Evolutionary conservation across 2,888 invertebrate genomes (phyloP).

Genomic region (Cheiracanthium punctorium): DNA sequence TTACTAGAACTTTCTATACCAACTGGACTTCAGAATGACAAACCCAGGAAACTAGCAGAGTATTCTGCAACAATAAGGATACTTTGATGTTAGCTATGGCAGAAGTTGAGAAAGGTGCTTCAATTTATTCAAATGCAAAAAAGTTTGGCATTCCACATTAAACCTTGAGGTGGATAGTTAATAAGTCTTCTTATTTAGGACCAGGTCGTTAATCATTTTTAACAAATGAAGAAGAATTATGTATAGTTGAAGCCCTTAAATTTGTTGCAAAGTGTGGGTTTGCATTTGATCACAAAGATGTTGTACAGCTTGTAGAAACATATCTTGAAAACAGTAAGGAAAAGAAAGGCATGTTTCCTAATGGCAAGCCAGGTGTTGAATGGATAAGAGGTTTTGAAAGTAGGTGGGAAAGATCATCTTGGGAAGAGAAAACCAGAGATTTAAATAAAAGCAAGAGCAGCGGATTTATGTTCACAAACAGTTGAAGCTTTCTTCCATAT

Average conservation of each 20-base stretch:
- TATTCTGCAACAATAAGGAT: not conserved
- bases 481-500: not conserved
- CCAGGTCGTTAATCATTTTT: not conserved
- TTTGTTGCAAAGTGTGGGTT: conserved; percentile 6
- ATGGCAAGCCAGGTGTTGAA: not conserved
- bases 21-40: no score
- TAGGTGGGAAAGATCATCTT: not conserved
- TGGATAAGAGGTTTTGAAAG: conserved; percentile 11
- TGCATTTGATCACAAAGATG: conserved; percentile 3
- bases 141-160: conserved; percentile 2
- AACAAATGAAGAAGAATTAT: conserved; percentile 11
- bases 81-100: not conserved
- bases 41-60: no score
- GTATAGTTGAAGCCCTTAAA: not conserved
- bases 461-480: not conserved
- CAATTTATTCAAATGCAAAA: not conserved
- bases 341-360: not conserved
- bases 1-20: no score
- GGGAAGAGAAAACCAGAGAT: conserved; percentile 5
- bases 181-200: not conserved
- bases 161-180: not conserved
- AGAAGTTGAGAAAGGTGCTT: not conserved
- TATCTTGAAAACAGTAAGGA: not conserved
- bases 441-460: not conserved
- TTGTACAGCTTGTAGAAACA: not conserved